Conservation (phyloP, 2,113 vertebrate species). For the Equus quagga region DNA sequence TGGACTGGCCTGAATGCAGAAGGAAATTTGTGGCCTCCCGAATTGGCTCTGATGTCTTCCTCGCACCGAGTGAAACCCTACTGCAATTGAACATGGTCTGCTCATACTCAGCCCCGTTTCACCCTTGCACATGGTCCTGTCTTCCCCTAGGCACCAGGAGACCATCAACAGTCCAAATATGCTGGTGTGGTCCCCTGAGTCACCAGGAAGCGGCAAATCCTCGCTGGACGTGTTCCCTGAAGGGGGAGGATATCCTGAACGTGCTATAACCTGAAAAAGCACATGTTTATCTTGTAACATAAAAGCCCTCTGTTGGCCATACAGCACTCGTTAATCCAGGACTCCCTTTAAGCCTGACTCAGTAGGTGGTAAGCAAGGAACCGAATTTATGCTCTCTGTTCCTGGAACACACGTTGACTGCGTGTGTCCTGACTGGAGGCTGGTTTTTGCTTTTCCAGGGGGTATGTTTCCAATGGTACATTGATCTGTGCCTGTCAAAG, state of each 20-base stretch:
- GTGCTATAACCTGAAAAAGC: constrained; percentile 29
- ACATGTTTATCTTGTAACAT: not conserved
- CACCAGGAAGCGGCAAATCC: constrained; percentile 63
- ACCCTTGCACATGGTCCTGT: not conserved
- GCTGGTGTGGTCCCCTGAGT: constrained; percentile 54
- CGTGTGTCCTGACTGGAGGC: not conserved
- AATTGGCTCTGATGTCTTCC: not conserved
- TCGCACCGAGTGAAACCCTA: not conserved
- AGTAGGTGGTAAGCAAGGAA: not conserved
- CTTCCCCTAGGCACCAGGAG: not conserved
- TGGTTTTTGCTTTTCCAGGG: not conserved
- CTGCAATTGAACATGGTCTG: fast-evolving
- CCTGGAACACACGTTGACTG: not conserved
- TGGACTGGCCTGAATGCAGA: too few species aligned
- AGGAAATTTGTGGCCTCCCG: too few species aligned
- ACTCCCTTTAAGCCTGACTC: constrained; percentile 4
- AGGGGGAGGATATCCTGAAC: constrained; percentile 2
- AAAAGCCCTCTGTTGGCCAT: constrained; percentile 38
- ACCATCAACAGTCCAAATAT: not conserved
- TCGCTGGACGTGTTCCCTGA: not conserved
- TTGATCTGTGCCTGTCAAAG: not conserved
- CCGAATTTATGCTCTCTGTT: not conserved
- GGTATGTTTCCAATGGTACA: not conserved
- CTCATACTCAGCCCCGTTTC: fast-evolving
- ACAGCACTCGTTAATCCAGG: not conserved